phyloP scores from a whole-genome alignment of 1,140 invertebrate species.

The Trichonephila clavata region DNA sequence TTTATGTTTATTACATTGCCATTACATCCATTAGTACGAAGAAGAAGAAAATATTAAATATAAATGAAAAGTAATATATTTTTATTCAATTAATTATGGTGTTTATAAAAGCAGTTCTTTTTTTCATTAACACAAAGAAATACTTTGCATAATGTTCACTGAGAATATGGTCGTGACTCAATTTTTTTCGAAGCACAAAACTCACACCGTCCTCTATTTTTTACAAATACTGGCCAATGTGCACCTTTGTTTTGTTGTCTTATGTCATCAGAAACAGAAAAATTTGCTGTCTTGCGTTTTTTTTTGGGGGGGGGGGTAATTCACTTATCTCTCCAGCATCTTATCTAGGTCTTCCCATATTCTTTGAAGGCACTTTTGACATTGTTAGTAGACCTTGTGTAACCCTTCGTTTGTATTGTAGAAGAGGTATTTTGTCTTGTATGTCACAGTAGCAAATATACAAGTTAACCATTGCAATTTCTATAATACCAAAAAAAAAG shows the following conservation, averaged over 20 bases:
- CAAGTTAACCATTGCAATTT: slow-evolving; percentile 25
- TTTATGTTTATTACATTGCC: no score
- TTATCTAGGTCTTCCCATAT: slow-evolving; percentile 59
- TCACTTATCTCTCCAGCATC: slow-evolving; percentile 39
- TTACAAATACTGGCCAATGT: slow-evolving; percentile 64
- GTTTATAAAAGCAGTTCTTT: no score
- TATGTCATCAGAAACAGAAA: slow-evolving; percentile 66
- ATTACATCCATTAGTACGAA: no score
- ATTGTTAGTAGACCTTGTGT: slow-evolving; percentile 50
- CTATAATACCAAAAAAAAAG: no score
- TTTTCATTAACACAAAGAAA: no score
- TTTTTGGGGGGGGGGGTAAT: slow-evolving; percentile 44
- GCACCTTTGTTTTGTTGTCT: slow-evolving; percentile 54
- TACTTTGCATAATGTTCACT: no score
- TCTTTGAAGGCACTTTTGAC: slow-evolving; percentile 52
- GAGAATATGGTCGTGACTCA: no score
- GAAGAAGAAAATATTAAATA: no score
- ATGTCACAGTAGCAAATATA: slow-evolving; percentile 44
- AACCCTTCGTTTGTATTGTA: slow-evolving; percentile 49
- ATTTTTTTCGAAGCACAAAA: no score
- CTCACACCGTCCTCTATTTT: no score
- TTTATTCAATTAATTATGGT: no score
- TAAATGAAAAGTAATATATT: no score
- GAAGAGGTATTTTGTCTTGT: slow-evolving; percentile 30
- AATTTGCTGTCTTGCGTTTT: slow-evolving; percentile 62